These are phyloP conservation scores for Gymnoscelis rufifasciata DNA, from an alignment of 2,888 invertebrate species.

Conservation along the genomic window DNA sequence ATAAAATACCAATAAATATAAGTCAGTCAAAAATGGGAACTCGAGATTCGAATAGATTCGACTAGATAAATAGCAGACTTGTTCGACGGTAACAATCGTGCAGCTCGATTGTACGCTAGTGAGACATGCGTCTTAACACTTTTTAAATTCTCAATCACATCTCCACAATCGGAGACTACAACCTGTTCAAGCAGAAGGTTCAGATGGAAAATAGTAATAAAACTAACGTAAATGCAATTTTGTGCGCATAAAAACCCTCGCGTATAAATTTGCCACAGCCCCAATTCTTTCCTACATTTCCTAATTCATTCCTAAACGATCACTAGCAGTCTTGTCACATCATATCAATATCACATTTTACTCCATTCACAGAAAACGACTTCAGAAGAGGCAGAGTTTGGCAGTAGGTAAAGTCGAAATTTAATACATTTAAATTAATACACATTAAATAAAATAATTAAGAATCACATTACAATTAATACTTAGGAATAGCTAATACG, in stretches of 20 bases:
- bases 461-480: conserved; percentile 76
- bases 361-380: conserved; percentile 44
- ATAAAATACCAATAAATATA: conserved; percentile 38
- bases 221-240: conserved; percentile 26
- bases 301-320: conserved; percentile 26
- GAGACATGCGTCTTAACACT: conserved; percentile 3
- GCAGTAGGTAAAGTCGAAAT: conserved; percentile 60
- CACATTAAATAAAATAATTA: conserved; percentile 58
- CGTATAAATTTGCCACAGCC: conserved; percentile 52
- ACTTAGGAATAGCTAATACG: conserved; percentile 69
- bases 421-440: conserved; percentile 46
- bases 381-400: conserved; percentile 51
- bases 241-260: conserved; percentile 32
- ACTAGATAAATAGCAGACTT: conserved; percentile 33
- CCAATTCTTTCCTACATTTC: conserved; percentile 17
- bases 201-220: conserved; percentile 20
- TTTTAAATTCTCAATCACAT: conserved; percentile 3
- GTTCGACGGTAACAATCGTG: conserved; percentile 26
- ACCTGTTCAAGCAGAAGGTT: background rate
- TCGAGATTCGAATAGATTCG: conserved; percentile 30
- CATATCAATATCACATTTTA: conserved; percentile 54
- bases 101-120: conserved; percentile 2
- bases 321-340: conserved; percentile 49
- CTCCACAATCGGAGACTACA: background rate
- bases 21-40: conserved; percentile 37